phyloP scores from a whole-genome alignment of 2,888 invertebrate species.

The Ischnura elegans region DNA sequence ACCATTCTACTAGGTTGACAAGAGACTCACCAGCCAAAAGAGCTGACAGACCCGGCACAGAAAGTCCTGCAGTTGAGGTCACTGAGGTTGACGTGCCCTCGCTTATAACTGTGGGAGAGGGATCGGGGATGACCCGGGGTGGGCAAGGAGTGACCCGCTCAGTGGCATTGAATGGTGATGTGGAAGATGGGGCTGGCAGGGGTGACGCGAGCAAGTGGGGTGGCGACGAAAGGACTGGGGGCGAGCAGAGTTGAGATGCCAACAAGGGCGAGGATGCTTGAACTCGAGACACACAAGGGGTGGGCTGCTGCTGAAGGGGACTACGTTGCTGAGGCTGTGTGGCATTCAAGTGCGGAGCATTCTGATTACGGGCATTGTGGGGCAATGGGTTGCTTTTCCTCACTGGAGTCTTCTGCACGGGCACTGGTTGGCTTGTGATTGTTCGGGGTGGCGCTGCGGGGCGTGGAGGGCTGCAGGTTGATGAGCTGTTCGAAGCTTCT shows the following conservation, averaged over 20 bases:
- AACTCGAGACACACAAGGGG: constrained; percentile 52
- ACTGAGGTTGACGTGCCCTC: constrained; percentile 57
- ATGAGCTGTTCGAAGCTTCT: constrained; percentile 60
- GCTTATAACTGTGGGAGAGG: constrained; percentile 25
- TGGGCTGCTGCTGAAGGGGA: constrained; percentile 48
- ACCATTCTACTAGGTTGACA: too few species aligned
- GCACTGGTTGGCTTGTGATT: constrained; percentile 58
- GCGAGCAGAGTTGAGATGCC: constrained; percentile 61
- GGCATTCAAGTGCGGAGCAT: constrained; percentile 45
- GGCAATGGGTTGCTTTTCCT: constrained; percentile 44
- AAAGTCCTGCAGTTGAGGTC: constrained; percentile 79
- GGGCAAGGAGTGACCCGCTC: constrained; percentile 50
- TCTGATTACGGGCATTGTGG: constrained; percentile 52
- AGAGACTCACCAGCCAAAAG: constrained; percentile 79
- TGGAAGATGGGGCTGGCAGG: neutral
- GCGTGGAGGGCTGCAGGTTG: constrained; percentile 61
- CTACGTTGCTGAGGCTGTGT: constrained; percentile 44
- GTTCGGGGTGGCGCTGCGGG: constrained; percentile 50
- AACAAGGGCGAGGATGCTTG: constrained; percentile 54
- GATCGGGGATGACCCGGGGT: constrained; percentile 36
- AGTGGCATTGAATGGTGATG: constrained; percentile 53
- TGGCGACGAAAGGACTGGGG: constrained; percentile 49
- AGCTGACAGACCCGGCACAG: constrained; percentile 82
- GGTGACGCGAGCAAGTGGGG: constrained; percentile 48
- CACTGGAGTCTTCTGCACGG: constrained; percentile 59